Evolutionary conservation across 2,797 vertebrate species (phyloP).

Genomic region (Paguma larvata): DNA sequence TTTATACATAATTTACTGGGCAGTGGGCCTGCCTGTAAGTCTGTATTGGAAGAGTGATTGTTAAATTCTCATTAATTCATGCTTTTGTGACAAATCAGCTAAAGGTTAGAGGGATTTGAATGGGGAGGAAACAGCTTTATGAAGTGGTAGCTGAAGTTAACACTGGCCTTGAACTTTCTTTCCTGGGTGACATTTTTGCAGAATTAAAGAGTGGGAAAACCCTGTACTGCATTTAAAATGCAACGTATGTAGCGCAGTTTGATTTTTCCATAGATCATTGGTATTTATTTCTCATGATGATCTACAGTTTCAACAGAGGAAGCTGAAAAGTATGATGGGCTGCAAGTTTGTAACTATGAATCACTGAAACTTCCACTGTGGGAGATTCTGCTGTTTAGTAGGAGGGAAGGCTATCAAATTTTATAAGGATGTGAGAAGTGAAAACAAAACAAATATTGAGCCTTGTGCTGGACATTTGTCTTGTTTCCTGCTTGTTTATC

Average conservation of each 20-base stretch:
- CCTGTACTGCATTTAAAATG: not conserved
- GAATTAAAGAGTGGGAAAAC: slow-evolving; percentile 21
- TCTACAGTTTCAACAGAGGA: not conserved
- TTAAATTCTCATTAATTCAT: slow-evolving; percentile 24
- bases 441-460: not conserved
- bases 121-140: not conserved
- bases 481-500: not conserved
- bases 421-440: not conserved
- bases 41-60: not conserved
- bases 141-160: not conserved
- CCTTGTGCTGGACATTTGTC: not conserved
- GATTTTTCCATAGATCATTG: not conserved
- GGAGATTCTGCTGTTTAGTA: not conserved
- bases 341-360: not conserved
- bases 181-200: not conserved
- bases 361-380: not conserved
- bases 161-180: not conserved
- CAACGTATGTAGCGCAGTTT: not conserved
- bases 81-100: not conserved
- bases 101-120: not conserved
- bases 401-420: not conserved
- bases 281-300: slow-evolving; percentile 27
- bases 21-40: not conserved
- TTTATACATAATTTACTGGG: not conserved
- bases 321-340: not conserved